These are phyloP conservation scores for Lasioglossum malachurum DNA, from an alignment of 2,888 invertebrate genomes.

Conservation along the genomic window DNA sequence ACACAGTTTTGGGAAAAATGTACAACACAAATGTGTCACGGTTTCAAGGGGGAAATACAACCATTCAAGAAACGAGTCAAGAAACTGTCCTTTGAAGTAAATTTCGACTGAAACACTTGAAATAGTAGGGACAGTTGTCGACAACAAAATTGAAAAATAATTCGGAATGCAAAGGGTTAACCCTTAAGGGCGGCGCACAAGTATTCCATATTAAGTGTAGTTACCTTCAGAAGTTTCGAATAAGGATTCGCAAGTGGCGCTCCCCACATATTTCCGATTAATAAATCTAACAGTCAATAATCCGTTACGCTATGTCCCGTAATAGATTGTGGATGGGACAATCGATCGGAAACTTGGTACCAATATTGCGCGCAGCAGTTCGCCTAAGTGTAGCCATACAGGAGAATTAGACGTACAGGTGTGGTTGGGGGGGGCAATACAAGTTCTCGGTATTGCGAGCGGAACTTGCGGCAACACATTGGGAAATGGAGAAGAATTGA, in stretches of 20 bases:
- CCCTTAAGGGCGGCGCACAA: too few species aligned
- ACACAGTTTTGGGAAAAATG: too few species aligned
- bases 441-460: constrained; percentile 30
- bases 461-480: constrained; percentile 16
- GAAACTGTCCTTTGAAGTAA: too few species aligned
- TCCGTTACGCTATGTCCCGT: background rate
- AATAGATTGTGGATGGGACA: background rate
- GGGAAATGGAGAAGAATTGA: constrained; percentile 2
- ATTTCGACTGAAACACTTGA: too few species aligned
- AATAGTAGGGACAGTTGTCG: too few species aligned
- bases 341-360: background rate
- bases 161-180: too few species aligned
- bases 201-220: too few species aligned
- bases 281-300: background rate
- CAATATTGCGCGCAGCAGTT: constrained; percentile 8
- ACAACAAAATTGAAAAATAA: too few species aligned
- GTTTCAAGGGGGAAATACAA: too few species aligned
- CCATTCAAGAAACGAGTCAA: too few species aligned
- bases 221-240: background rate
- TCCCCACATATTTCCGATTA: background rate
- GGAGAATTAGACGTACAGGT: background rate
- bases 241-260: background rate
- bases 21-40: too few species aligned
- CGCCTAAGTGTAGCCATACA: background rate
- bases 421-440: constrained; percentile 33